Percentiles rank a stretch among this genome's conserved stretches.
Conservation (phyloP, 2,888 invertebrate species). For the Sisyra nigra region DNA sequence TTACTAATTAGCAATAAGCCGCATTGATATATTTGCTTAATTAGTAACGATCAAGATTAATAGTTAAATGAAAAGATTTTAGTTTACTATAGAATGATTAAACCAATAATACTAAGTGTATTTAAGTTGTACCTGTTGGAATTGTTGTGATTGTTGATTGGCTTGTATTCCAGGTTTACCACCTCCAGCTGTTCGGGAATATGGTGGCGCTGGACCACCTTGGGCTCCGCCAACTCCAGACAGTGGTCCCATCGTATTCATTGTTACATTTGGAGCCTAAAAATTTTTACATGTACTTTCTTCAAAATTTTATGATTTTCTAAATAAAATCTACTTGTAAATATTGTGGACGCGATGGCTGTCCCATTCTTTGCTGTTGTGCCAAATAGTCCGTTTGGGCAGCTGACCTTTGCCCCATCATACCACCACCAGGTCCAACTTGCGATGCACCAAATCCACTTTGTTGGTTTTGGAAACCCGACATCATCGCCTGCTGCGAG, state of each 20-base stretch:
- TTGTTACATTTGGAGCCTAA: constrained; percentile 70
- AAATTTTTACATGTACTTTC: neutral
- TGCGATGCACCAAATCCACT: constrained; percentile 22
- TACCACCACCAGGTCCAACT: constrained; percentile 27
- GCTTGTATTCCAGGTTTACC: constrained; percentile 26
- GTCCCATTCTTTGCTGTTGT: constrained; percentile 19
- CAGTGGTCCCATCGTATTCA: constrained; percentile 54
- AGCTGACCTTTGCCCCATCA: constrained; percentile 32
- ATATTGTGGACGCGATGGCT: constrained; percentile 44
- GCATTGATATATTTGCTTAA: neutral
- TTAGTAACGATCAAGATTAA: neutral
- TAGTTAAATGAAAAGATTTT: neutral
- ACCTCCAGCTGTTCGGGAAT: constrained; percentile 38
- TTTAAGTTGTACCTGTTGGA: constrained; percentile 37
- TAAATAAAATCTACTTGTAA: constrained; percentile 36
- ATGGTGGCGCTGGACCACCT: constrained; percentile 60
- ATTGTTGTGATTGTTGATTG: constrained; percentile 42
- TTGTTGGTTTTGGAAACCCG: constrained; percentile 18
- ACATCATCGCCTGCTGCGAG: constrained; percentile 16
- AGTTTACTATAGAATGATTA: too few relatives aligned
- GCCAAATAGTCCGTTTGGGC: constrained; percentile 23
- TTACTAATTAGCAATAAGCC: constrained; percentile 20
- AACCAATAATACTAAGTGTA: too few relatives aligned
- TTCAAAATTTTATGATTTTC: neutral
- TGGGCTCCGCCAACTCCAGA: constrained; percentile 26